Conservation (phyloP, 1,140 invertebrate species). For the Meteorus sp. region DNA sequence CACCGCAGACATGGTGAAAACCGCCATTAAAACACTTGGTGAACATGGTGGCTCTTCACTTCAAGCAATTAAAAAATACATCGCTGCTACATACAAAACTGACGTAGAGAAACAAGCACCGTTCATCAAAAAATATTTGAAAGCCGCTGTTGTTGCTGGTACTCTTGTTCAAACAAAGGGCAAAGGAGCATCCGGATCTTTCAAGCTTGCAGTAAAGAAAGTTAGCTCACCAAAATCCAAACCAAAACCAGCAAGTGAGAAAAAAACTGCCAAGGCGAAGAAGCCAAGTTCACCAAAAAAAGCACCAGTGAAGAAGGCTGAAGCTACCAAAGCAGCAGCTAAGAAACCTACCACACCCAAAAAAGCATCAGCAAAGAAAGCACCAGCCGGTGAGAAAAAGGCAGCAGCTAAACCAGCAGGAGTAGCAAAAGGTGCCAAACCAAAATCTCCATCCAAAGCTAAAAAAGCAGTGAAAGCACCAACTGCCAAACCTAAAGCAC, state of each 20-base stretch:
- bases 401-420: not conserved
- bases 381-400: not conserved
- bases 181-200: slow-evolving; percentile 1
- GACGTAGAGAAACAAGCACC: slow-evolving; percentile 62
- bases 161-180: slow-evolving; percentile 62
- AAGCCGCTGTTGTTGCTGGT: slow-evolving; percentile 60
- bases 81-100: slow-evolving; percentile 61
- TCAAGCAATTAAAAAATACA: slow-evolving; percentile 68
- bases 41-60: slow-evolving; percentile 65
- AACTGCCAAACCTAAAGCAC: slow-evolving; percentile 14
- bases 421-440: no score
- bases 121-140: slow-evolving; percentile 65
- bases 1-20: slow-evolving; percentile 61
- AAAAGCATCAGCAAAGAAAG: no score
- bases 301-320: not conserved
- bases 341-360: not conserved
- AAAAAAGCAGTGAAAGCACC: slow-evolving; percentile 9
- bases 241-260: no score
- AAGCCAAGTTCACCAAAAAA: no score
- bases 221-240: no score
- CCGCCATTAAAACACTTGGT: slow-evolving; percentile 64
- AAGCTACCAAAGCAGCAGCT: not conserved
- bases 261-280: not conserved
- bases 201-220: not conserved
- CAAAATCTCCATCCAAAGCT: slow-evolving; percentile 5